These are phyloP conservation scores for Hirundo rustica DNA, from an alignment of 2,797 vertebrate genomes.

Conservation along the genomic window DNA sequence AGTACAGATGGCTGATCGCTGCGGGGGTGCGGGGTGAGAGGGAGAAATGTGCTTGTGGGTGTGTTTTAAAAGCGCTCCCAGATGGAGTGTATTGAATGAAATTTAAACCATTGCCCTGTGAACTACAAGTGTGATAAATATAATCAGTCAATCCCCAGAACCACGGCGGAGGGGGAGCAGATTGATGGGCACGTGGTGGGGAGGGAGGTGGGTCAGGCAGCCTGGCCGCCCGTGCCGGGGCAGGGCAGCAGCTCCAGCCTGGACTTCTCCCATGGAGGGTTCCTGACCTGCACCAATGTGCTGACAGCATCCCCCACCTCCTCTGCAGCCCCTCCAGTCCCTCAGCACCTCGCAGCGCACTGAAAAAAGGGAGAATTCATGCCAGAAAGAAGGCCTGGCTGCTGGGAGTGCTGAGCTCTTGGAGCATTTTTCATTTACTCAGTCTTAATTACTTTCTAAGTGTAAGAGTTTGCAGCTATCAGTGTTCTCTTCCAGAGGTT, in stretches of 20 bases:
- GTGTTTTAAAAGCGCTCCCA: constrained; percentile 71
- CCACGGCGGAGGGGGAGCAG: background rate
- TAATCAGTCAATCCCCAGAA: constrained; percentile 62
- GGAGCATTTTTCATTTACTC: constrained; percentile 12
- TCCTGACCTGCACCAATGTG: accelerated
- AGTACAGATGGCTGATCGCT: constrained; percentile 71
- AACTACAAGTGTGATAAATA: constrained; percentile 69
- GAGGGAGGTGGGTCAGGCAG: background rate
- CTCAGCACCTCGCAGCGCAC: background rate
- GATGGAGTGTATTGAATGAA: constrained; percentile 76
- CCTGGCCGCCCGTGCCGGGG: accelerated
- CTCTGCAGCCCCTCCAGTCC: background rate
- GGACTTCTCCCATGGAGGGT: background rate
- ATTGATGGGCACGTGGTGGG: background rate
- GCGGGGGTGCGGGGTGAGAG: constrained; percentile 66
- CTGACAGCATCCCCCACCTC: background rate
- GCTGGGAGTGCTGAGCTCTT: background rate
- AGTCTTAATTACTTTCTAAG: constrained; percentile 9
- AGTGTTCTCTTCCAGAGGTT: background rate
- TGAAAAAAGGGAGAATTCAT: background rate
- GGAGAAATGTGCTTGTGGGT: constrained; percentile 69
- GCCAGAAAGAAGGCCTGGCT: background rate
- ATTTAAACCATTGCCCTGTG: constrained; percentile 76
- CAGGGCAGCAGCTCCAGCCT: background rate
- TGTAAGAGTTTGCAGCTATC: background rate